Conservation (phyloP, 2,888 invertebrate genomes). For the Melanargia galathea region DNA sequence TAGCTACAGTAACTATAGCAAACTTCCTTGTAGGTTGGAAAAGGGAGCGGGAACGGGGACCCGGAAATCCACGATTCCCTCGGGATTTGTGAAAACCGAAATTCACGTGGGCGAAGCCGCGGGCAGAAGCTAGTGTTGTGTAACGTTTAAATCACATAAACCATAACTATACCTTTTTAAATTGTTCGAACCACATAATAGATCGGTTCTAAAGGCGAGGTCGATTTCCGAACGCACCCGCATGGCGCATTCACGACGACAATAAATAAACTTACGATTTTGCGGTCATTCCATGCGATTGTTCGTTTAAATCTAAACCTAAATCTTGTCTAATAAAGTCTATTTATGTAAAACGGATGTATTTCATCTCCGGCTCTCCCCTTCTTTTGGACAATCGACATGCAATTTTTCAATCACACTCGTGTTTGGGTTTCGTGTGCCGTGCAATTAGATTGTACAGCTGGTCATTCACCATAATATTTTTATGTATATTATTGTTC, state of each 20-base stretch:
- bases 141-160: not conserved
- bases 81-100: no score
- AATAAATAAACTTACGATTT: conserved; percentile 34
- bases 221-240: conserved; percentile 64
- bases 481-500: no score
- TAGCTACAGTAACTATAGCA: no score
- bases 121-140: no score
- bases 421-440: conserved; percentile 32
- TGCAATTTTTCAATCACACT: conserved; percentile 77
- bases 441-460: conserved; percentile 27
- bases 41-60: no score
- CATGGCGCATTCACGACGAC: conserved; percentile 39
- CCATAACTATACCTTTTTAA: not conserved
- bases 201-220: conserved; percentile 50
- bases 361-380: conserved; percentile 50
- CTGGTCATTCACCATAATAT: not conserved
- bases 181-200: conserved; percentile 26
- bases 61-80: no score
- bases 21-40: no score
- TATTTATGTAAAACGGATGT: conserved; percentile 28
- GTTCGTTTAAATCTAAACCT: conserved; percentile 46
- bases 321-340: conserved; percentile 47
- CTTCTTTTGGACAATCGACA: conserved; percentile 60
- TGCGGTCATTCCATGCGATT: conserved; percentile 26
- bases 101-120: no score